A percentile compares a stretch with the other conserved stretches of the same genome.
Conservation (phyloP, 2,888 invertebrate species). For the Eilema caniola region DNA sequence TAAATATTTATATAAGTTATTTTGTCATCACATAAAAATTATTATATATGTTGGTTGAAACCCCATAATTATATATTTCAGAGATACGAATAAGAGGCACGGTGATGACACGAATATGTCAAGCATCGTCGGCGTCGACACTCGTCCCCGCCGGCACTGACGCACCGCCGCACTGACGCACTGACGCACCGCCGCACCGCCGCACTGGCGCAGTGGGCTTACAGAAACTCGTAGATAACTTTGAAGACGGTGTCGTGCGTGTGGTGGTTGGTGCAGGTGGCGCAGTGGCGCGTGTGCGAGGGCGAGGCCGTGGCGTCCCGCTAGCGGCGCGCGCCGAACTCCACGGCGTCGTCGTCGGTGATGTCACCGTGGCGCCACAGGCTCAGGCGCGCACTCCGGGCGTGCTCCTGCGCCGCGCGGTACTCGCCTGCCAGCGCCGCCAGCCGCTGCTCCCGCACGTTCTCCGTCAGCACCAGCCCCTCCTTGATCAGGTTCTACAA, state of each 20-base stretch:
- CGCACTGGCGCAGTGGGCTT: conserved; percentile 45
- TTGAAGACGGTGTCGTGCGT: conserved; percentile 61
- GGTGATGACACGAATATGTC: conserved; percentile 41
- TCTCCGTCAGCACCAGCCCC: conserved; percentile 94
- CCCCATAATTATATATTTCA: conserved; percentile 39
- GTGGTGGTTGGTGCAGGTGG: conserved; percentile 68
- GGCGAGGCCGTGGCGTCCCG: conserved; percentile 60
- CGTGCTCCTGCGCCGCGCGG: conserved; percentile 94
- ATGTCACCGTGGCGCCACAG: conserved; percentile 99
- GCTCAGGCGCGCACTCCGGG: conserved; percentile 94
- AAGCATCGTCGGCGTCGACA: conserved; percentile 24
- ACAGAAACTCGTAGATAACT: conserved; percentile 65
- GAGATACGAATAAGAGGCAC: conserved; percentile 48
- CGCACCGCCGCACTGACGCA: conserved; percentile 27
- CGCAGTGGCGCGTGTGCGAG: conserved; percentile 60
- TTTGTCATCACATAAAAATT: conserved; percentile 33
- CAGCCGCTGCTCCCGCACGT: conserved; percentile 93
- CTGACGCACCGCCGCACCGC: conserved; percentile 6
- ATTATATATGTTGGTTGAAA: conserved; percentile 40
- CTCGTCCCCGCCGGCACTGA: conserved; percentile 5
- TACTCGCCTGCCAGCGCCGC: conserved; percentile 93
- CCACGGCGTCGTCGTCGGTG: conserved; percentile 94
- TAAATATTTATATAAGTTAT: conserved; percentile 24
- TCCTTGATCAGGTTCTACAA: conserved; percentile 92
- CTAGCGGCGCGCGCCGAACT: conserved; percentile 84